A percentile compares a stretch with the other conserved stretches of the same genome.
Conservation (phyloP, 2,888 invertebrate species). For the Agriopis marginaria region DNA sequence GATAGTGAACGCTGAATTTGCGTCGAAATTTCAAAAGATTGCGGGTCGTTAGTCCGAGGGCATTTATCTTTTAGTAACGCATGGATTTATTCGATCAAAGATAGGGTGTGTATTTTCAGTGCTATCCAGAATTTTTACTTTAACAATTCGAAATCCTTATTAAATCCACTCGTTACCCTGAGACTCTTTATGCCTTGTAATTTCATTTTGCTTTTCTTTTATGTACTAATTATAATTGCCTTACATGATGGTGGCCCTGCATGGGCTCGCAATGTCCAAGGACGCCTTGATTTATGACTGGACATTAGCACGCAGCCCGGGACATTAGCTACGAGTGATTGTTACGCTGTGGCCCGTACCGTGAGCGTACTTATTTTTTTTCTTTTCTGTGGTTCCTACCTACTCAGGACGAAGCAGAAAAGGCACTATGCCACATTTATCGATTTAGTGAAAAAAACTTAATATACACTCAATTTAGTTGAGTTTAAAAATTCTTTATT, state of each 20-base stretch:
- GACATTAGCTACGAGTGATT: conserved; percentile 66
- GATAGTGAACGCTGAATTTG: conserved; percentile 55
- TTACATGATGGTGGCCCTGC: conserved; percentile 17
- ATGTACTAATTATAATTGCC: conserved; percentile 16
- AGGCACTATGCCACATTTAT: neutral
- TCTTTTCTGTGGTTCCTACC: too few relatives aligned
- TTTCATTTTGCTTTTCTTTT: too few relatives aligned
- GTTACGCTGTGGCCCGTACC: conserved; percentile 37
- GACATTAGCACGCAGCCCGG: conserved; percentile 63
- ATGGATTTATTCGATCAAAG: conserved; percentile 61
- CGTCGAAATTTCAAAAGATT: conserved; percentile 51
- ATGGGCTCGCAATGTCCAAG: conserved; percentile 56
- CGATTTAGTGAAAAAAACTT: too few relatives aligned
- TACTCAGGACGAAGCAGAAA: neutral
- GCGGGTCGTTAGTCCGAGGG: conserved; percentile 54
- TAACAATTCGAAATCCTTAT: too few relatives aligned
- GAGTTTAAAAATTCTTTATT: too few relatives aligned
- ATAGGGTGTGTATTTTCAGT: conserved; percentile 12
- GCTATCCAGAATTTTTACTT: too few relatives aligned
- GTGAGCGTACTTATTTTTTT: conserved; percentile 3
- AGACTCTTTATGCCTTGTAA: too few relatives aligned
- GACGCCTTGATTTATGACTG: conserved; percentile 65
- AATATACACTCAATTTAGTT: too few relatives aligned
- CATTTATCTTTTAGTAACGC: conserved; percentile 53
- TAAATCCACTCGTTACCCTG: too few relatives aligned